Conservation (phyloP, 2,797 vertebrate species). For the Amniataba percoides region DNA sequence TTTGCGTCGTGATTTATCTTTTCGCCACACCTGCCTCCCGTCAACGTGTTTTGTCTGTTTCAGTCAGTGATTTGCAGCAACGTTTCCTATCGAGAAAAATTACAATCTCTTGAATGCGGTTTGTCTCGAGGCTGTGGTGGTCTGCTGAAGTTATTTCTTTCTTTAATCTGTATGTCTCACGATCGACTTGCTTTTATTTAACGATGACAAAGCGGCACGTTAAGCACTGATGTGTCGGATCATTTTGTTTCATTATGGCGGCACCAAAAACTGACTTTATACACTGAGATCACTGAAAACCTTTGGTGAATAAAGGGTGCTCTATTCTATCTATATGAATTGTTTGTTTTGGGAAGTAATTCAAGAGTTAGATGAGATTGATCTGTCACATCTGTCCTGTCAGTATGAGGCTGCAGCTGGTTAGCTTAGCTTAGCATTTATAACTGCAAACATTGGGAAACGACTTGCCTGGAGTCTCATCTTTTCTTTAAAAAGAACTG, state of each 20-base stretch:
- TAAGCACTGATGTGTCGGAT: background rate
- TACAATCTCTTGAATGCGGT: no score
- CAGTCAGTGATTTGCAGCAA: background rate
- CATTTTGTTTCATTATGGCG: background rate
- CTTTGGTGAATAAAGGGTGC: no score
- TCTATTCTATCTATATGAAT: no score
- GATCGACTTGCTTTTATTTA: background rate
- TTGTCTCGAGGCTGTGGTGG: background rate
- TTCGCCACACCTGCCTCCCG: no score
- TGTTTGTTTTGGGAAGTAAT: background rate
- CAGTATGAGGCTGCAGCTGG: background rate
- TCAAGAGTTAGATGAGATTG: background rate
- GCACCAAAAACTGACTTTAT: background rate
- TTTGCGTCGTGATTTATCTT: no score
- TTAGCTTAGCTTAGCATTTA: constrained; percentile 5
- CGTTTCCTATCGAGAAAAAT: no score
- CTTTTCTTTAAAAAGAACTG: background rate
- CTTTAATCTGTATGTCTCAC: background rate
- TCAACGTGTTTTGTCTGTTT: background rate
- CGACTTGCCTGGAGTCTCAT: background rate
- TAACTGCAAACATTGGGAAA: background rate
- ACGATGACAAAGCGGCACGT: background rate
- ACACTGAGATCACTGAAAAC: no score
- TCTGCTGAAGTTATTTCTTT: background rate
- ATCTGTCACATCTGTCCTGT: background rate